Base-by-base conservation (phyloP, 1,140 invertebrate species). In the Mizuhopecten yessoensis region DNA sequence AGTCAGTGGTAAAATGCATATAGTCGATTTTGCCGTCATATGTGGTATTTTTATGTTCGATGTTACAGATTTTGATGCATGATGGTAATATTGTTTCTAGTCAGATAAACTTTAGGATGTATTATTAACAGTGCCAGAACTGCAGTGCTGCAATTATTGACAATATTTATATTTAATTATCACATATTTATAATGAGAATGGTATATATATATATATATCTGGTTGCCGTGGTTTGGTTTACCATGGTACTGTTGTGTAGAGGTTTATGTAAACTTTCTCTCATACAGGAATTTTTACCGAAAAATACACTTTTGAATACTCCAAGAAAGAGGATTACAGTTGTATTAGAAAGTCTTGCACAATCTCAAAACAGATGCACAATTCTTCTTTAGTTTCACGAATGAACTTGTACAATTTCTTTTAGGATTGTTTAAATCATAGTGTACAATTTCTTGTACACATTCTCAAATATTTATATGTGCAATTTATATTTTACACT, bases 101-200 rank as follows among this genome's bases (percentile, higher is more conserved):
- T 75, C 57, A 75, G n/a, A 75, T 75, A 7, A 75, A 75, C 11
- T 29, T 23, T 75, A 75, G 57, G n/a, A 75, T 75, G 57, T 13
- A 75, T 49, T 75, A 17, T 29, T 75, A 29, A n/a, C n/a, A n/a
- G n/a, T 17, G 5, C 2, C 3, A 75, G 17, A 17, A 75, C 7
- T 75, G n/a, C 57, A 75, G 57, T 75, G 57, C 57, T 75, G 57
- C 57, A 75, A 75, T 75, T 75, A 45, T 45, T 45, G 42, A 45
- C 17, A 75, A 75, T 75, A 75, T 75, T 29, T 75, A 75, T 75
- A 75, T 29, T 75, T 75, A 75, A 75, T 75, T 75, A 29, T 75
- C 23, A 75, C 29, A 29, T 17, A 17, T 29, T 75, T 75, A 75
- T 75, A 17, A 17, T n/a, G n/a, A 29, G n/a, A 75, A 29, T 29